phyloP scores from a whole-genome alignment of 1,140 invertebrate genomes.

The Leptinotarsa lineolata region DNA sequence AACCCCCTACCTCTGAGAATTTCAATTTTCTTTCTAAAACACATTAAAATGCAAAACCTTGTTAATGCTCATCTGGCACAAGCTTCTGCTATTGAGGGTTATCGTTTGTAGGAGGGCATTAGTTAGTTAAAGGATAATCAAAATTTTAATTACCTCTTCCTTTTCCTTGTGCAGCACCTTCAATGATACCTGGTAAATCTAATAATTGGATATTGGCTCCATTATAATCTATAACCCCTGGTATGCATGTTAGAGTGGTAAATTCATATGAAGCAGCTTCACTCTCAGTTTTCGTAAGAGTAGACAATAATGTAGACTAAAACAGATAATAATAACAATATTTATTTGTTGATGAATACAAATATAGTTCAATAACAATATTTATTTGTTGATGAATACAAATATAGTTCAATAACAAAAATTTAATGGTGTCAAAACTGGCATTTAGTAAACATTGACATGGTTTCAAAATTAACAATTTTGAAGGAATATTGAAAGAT shows the following conservation, averaged over 20 bases:
- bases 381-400: neutral
- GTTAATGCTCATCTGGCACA: slow-evolving; percentile 1
- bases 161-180: slow-evolving; percentile 94
- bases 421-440: too few relatives aligned
- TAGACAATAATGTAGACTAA: slow-evolving; percentile 90
- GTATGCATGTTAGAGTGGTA: slow-evolving; percentile 98
- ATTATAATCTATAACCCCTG: slow-evolving; percentile 97
- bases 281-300: slow-evolving; percentile 91
- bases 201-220: slow-evolving; percentile 98
- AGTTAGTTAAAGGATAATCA: slow-evolving; percentile 48
- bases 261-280: slow-evolving; percentile 98
- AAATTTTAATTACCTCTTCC: slow-evolving; percentile 78
- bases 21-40: too few relatives aligned
- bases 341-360: neutral
- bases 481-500: too few relatives aligned
- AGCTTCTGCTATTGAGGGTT: too few relatives aligned
- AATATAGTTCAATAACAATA: neutral
- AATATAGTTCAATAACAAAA: too few relatives aligned
- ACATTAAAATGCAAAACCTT: slow-evolving; percentile 14
- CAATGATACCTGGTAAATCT: slow-evolving; percentile 96
- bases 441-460: too few relatives aligned
- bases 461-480: too few relatives aligned
- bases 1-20: too few relatives aligned
- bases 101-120: too few relatives aligned
- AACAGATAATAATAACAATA: slow-evolving; percentile 33